Evolutionary conservation across 2,888 invertebrate genomes (phyloP).

Genomic region (Gari tellinella): DNA sequence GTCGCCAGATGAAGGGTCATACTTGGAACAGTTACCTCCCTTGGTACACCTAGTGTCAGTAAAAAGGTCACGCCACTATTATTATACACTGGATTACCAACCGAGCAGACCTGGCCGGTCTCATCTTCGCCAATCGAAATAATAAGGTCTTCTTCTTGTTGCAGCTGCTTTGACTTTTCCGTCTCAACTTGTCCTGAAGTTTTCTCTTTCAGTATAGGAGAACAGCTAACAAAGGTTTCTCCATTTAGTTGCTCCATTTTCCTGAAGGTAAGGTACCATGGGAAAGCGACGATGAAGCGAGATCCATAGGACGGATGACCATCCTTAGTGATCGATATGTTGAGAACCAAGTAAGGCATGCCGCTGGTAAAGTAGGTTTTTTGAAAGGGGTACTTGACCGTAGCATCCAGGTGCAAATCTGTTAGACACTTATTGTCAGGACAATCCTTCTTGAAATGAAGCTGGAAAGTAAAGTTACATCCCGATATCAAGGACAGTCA

Average conservation of each 20-base stretch:
- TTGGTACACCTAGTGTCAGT: slow-evolving; percentile 43
- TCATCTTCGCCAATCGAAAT: neutral
- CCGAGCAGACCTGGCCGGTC: slow-evolving; percentile 22
- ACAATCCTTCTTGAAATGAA: slow-evolving; percentile 64
- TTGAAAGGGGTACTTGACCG: slow-evolving; percentile 25
- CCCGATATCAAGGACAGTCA: too few species aligned
- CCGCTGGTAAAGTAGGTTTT: slow-evolving; percentile 60
- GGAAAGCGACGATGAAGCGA: slow-evolving; percentile 56
- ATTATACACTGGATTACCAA: slow-evolving; percentile 47
- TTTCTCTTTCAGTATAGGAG: neutral
- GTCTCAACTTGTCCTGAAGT: neutral
- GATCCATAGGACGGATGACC: slow-evolving; percentile 70
- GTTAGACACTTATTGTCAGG: slow-evolving; percentile 61
- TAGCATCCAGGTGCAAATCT: slow-evolving; percentile 55
- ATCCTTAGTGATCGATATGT: slow-evolving; percentile 63
- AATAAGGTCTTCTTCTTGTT: too few species aligned
- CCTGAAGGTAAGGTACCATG: slow-evolving; percentile 52
- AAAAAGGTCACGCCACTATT: slow-evolving; percentile 33
- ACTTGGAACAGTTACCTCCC: slow-evolving; percentile 23
- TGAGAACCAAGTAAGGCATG: slow-evolving; percentile 55
- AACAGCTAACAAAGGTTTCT: slow-evolving; percentile 39
- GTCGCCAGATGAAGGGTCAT: slow-evolving; percentile 51
- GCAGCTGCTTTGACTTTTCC: too few species aligned
- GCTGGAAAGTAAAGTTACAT: slow-evolving; percentile 39
- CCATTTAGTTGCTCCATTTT: slow-evolving; percentile 42